Conservation (phyloP, 2,888 invertebrate species). For the Pseudococcus longispinus region DNA sequence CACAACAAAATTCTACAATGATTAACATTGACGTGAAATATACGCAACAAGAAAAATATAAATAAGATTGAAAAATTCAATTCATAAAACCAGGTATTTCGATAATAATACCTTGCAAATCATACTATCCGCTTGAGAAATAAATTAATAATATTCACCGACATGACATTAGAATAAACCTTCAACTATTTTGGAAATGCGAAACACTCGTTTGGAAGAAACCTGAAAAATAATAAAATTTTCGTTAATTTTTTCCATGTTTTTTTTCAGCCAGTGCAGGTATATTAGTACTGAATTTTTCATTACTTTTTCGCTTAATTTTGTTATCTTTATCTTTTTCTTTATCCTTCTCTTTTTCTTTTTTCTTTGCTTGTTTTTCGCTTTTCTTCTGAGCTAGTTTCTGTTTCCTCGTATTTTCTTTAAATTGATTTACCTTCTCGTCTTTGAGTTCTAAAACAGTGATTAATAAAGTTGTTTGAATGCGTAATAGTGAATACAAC, state of each 20-base stretch:
- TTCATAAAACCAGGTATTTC: not conserved
- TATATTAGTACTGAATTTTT: no score
- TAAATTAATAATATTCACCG: not conserved
- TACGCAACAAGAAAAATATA: not conserved
- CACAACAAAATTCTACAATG: not conserved
- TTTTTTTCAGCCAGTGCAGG: no score
- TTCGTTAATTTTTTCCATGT: not conserved
- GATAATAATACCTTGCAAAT: not conserved
- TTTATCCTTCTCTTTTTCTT: not conserved
- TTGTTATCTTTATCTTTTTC: not conserved
- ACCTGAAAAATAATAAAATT: slow-evolving; percentile 32
- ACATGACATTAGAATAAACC: not conserved
- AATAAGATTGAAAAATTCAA: not conserved
- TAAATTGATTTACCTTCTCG: slow-evolving; percentile 35
- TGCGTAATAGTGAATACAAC: not conserved
- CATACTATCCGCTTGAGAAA: not conserved
- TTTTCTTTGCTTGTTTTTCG: not conserved
- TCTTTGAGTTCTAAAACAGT: slow-evolving; percentile 32
- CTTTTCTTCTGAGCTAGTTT: not conserved
- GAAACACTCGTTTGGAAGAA: slow-evolving; percentile 42
- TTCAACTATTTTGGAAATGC: not conserved
- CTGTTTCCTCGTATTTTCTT: slow-evolving; percentile 34
- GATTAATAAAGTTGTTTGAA: not conserved
- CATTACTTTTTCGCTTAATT: slow-evolving; percentile 45
- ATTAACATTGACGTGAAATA: not conserved